Conservation (phyloP, 1,140 invertebrate species). For the Cyrtorhinus lividipennis region DNA sequence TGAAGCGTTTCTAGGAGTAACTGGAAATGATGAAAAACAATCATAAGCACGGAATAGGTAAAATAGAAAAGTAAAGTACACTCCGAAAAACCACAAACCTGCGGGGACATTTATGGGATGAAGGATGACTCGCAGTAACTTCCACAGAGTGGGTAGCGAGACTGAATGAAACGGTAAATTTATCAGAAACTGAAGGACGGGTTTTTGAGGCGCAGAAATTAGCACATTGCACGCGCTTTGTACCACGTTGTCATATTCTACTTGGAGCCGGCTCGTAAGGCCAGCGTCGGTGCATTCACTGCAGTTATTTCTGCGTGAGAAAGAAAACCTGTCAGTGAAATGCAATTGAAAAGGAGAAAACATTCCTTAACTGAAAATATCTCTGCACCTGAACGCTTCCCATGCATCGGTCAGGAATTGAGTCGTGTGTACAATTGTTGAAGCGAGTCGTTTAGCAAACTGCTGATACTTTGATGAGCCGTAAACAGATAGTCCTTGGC, state of each 20-base stretch:
- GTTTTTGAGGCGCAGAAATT: constrained; percentile 53
- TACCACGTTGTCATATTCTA: constrained; percentile 61
- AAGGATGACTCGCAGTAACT: constrained; percentile 39
- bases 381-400: constrained; percentile 37
- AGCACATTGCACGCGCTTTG: constrained; percentile 51
- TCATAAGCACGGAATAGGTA: no score
- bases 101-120: constrained; percentile 3
- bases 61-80: background rate
- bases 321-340: constrained; percentile 8
- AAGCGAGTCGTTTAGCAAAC: constrained; percentile 50
- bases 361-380: background rate
- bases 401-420: constrained; percentile 61
- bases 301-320: constrained; percentile 12
- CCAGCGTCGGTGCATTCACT: constrained; percentile 30
- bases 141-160: constrained; percentile 51
- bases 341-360: background rate
- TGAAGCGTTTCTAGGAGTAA: constrained; percentile 6
- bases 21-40: constrained; percentile 28
- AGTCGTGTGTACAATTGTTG: constrained; percentile 52
- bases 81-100: background rate
- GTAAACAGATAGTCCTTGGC: constrained; percentile 51
- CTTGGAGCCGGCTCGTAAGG: constrained; percentile 44
- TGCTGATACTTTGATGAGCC: constrained; percentile 50
- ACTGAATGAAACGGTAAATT: constrained; percentile 56
- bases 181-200: constrained; percentile 71